These are phyloP conservation scores for Etheostoma nigrum DNA, from an alignment of 2,797 vertebrate genomes.

Conservation along the genomic window DNA sequence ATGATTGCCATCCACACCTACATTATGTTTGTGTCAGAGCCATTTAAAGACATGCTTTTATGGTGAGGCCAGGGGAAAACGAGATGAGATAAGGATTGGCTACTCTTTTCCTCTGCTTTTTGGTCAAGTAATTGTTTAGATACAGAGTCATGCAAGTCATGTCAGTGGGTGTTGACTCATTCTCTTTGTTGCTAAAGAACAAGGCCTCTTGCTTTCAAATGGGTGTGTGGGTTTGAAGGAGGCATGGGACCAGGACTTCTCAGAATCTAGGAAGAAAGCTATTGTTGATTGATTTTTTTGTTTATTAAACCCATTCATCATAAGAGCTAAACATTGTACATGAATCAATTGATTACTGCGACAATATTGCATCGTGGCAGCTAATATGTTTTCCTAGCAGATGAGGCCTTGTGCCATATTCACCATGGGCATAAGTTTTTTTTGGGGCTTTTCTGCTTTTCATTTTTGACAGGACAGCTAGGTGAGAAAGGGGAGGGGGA, in stretches of 20 bases:
- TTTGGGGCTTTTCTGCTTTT: too few species aligned
- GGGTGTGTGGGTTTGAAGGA: slow-evolving; percentile 33
- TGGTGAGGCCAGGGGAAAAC: slow-evolving; percentile 8
- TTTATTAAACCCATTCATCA: too few species aligned
- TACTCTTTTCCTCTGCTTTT: slow-evolving; percentile 5
- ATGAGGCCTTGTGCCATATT: not conserved
- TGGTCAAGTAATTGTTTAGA: slow-evolving; percentile 36
- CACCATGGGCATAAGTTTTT: too few species aligned
- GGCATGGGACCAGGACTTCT: slow-evolving; percentile 3
- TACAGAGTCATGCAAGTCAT: slow-evolving; percentile 32
- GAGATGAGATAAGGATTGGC: slow-evolving; percentile 49
- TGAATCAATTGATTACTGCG: not conserved
- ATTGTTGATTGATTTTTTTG: too few species aligned
- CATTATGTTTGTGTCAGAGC: slow-evolving; percentile 42
- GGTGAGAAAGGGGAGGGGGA: too few species aligned
- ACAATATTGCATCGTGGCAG: not conserved
- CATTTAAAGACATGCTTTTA: slow-evolving; percentile 35
- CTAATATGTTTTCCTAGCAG: not conserved
- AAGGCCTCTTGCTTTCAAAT: slow-evolving; percentile 32
- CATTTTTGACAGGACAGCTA: too few species aligned
- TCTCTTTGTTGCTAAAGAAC: slow-evolving; percentile 30
- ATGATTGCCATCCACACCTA: slow-evolving; percentile 51
- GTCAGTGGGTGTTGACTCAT: slow-evolving; percentile 41
- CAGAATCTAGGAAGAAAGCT: not conserved
- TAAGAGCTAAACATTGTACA: not conserved